phyloP scores from a whole-genome alignment of 2,797 vertebrate species.

The Tangara arthus region DNA sequence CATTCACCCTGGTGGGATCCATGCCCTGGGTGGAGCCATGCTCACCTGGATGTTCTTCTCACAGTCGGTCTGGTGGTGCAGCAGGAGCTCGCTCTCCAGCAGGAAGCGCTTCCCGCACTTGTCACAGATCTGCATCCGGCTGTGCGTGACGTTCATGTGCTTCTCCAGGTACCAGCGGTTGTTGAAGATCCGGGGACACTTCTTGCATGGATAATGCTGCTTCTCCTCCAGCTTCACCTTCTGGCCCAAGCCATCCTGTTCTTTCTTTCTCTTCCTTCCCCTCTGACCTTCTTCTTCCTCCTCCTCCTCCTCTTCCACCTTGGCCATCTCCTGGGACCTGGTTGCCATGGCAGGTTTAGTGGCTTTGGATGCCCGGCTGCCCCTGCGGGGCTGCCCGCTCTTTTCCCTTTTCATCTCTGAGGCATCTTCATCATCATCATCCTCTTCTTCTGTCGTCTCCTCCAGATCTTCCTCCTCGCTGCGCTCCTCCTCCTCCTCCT shows the following conservation, averaged over 20 bases:
- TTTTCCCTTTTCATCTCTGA: constrained; percentile 68
- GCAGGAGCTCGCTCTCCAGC: constrained; percentile 92
- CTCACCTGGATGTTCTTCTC: constrained; percentile 98
- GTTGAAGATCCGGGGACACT: constrained; percentile 95
- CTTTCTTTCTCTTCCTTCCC: constrained; percentile 78
- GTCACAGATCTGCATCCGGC: constrained; percentile 96
- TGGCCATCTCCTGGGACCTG: constrained; percentile 65
- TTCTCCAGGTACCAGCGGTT: constrained; percentile 99
- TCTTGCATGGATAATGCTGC: constrained; percentile 93
- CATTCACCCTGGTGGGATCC: fast-evolving
- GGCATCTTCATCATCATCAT: constrained; percentile 66
- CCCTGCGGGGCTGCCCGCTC: constrained; percentile 62
- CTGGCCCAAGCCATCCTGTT: constrained; percentile 79
- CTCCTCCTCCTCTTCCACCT: constrained; percentile 64
- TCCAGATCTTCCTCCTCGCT: constrained; percentile 68
- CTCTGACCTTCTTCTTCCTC: constrained; percentile 72
- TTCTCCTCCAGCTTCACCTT: constrained; percentile 96
- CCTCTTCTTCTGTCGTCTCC: constrained; percentile 69
- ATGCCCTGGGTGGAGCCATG: fast-evolving
- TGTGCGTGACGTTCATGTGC: constrained; percentile 98
- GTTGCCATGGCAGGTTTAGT: constrained; percentile 70
- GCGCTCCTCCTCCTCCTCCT: constrained; percentile 74
- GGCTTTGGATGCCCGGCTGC: constrained; percentile 67
- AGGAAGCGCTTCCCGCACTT: constrained; percentile 95
- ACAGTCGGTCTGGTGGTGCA: constrained; percentile 97